phyloP scores from a whole-genome alignment of 2,888 invertebrate species.

The Dolomedes plantarius region DNA sequence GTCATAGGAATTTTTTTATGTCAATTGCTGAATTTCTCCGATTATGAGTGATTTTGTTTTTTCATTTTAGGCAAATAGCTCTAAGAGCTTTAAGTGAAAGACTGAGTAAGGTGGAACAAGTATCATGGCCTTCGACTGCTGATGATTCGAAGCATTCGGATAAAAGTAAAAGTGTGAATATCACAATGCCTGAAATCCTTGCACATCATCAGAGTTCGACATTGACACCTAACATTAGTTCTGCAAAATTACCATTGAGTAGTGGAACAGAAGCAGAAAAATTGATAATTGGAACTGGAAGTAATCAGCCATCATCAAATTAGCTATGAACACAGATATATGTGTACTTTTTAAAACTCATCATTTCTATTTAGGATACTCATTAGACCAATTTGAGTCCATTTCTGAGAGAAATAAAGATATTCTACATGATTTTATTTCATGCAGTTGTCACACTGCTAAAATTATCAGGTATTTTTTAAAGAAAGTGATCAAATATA shows the following conservation, averaged over 20 bases:
- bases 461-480: too few relatives aligned
- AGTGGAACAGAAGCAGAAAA: neutral
- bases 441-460: too few relatives aligned
- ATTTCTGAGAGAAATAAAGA: too few relatives aligned
- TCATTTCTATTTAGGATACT: neutral
- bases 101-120: slow-evolving; percentile 67
- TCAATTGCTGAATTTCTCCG: too few relatives aligned
- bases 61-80: slow-evolving; percentile 66
- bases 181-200: slow-evolving; percentile 58
- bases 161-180: slow-evolving; percentile 48
- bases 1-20: too few relatives aligned
- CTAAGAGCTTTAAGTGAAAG: slow-evolving; percentile 70
- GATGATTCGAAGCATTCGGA: slow-evolving; percentile 56
- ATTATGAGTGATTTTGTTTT: neutral
- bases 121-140: slow-evolving; percentile 56
- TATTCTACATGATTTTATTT: too few relatives aligned
- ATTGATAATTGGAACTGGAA: neutral
- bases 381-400: neutral
- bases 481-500: too few relatives aligned
- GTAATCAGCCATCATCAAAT: neutral
- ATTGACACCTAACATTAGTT: slow-evolving; percentile 10
- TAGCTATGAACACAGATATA: neutral
- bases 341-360: neutral
- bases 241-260: slow-evolving; percentile 17
- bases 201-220: slow-evolving; percentile 46